A percentile compares a stretch with the other conserved stretches of the same genome.
phyloP scores from a whole-genome alignment of 2,888 invertebrate species.

The Hypercompe scribonia region DNA sequence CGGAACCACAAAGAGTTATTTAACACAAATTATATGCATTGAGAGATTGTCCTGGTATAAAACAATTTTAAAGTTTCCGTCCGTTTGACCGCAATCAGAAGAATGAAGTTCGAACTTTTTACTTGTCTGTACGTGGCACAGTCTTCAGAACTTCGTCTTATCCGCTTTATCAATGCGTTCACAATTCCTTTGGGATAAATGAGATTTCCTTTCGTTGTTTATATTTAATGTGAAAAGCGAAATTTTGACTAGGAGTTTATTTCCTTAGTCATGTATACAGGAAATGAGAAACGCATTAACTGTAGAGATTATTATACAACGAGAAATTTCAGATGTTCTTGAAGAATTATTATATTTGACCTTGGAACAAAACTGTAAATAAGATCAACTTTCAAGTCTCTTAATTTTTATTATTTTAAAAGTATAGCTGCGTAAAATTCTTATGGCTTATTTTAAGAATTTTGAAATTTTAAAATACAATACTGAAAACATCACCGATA shows the following conservation, averaged over 20 bases:
- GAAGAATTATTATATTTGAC: not conserved
- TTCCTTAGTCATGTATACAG: conserved; percentile 22
- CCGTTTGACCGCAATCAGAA: conserved; percentile 47
- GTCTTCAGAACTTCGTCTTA: conserved; percentile 40
- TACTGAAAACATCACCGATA: no score
- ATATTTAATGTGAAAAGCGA: conserved; percentile 31
- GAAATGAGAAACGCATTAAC: conserved; percentile 27
- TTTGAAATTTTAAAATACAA: no score
- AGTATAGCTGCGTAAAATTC: no score
- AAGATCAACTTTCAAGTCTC: not conserved
- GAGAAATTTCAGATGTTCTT: not conserved
- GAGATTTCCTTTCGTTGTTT: conserved; percentile 41
- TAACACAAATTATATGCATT: conserved; percentile 44
- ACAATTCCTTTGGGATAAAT: conserved; percentile 44
- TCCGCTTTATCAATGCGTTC: conserved; percentile 39
- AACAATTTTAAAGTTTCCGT: conserved; percentile 49
- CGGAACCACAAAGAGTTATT: conserved; percentile 27
- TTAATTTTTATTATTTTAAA: no score
- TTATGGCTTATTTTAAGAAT: no score
- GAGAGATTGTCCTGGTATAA: conserved; percentile 24
- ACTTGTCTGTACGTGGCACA: conserved; percentile 31
- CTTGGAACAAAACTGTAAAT: not conserved
- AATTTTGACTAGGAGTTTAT: conserved; percentile 35
- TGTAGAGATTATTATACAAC: not conserved
- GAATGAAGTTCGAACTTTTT: conserved; percentile 48